Base-by-base conservation (phyloP, 2,888 invertebrate genomes). In the Catotricha subobsoleta region DNA sequence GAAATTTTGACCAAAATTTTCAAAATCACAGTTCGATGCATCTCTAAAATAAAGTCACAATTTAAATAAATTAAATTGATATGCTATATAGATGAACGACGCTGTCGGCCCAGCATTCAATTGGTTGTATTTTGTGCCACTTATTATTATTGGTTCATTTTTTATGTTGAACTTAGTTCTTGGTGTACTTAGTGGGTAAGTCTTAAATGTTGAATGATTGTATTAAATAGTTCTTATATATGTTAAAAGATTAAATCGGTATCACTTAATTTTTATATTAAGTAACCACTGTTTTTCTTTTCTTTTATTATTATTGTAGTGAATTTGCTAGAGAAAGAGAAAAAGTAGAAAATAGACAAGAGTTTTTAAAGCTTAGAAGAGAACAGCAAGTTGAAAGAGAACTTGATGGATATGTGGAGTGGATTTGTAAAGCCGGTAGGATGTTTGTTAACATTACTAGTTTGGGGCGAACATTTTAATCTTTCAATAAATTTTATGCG, bases 151-250 rank as follows among this genome's bases (percentile, higher is more conserved):
- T 70, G 98, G 98, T 71, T 99, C 98, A 68, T 99, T 99, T 81
- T 99, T 99, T 77, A 99, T 99, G 98, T 90, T 99, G 80, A 99
- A 99, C 77, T 81, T 99, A 76, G 97, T 99, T 76, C 92, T 99
- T 71, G 98, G 98, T 27, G 40, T 40, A n/a, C 16, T 40, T 2
- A 40, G 40, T 15, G 40, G 40, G 40, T 40, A 19, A 25, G 27
- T 40, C 10, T 9, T 13, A 6, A 13, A 3, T 25, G 8, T 23
- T 15, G 15, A 16, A 25, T 10, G 5, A 16, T 16, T 8, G 15
- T 23, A 10, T 38, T 19, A 29, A 29, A 29, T 12, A 9, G n/a
- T 4, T 4, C 10, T 29, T 10, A n/a, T 21, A 21, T 23, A 6
- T 21, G 4, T 29, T 10, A 29, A 6, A 25, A 25, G 6, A 8